phyloP scores from a whole-genome alignment of 2,888 invertebrate genomes.

The Drosophila kuntzei region DNA sequence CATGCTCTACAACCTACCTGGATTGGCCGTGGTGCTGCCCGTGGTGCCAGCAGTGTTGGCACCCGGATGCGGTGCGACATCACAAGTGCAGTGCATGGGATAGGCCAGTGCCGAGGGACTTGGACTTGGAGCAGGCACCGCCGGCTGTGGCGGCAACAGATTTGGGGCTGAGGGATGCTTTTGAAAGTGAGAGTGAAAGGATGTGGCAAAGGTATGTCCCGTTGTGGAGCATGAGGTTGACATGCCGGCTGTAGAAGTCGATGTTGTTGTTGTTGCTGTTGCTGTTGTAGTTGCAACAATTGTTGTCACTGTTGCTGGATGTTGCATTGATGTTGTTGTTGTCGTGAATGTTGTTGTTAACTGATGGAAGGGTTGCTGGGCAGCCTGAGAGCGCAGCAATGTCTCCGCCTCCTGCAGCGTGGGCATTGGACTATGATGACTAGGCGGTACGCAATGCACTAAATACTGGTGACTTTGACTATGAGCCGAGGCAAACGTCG shows the following conservation, averaged over 20 bases:
- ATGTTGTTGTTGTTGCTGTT: constrained; percentile 26
- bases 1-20: constrained; percentile 86
- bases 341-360: constrained; percentile 29
- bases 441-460: constrained; percentile 83
- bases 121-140: constrained; percentile 76
- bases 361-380: constrained; percentile 56
- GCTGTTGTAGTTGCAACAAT: constrained; percentile 17
- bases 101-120: constrained; percentile 80
- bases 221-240: constrained; percentile 45
- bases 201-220: constrained; percentile 56
- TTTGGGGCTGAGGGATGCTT: constrained; percentile 84
- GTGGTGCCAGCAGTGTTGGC: constrained; percentile 49
- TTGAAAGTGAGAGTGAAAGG: constrained; percentile 83
- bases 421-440: constrained; percentile 83
- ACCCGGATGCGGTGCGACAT: constrained; percentile 77
- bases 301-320: constrained; percentile 23
- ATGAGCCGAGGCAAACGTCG: constrained; percentile 80
- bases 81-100: constrained; percentile 83
- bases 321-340: constrained; percentile 18
- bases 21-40: constrained; percentile 63
- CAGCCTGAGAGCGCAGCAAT: constrained; percentile 67
- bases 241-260: constrained; percentile 9
- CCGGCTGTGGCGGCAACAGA: constrained; percentile 75
- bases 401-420: constrained; percentile 82
- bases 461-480: constrained; percentile 84